Evolutionary conservation across 2,113 vertebrate species (phyloP), one percentile per base, ranked within the genome.

Genomic region (Carlito syrichta): DNA sequence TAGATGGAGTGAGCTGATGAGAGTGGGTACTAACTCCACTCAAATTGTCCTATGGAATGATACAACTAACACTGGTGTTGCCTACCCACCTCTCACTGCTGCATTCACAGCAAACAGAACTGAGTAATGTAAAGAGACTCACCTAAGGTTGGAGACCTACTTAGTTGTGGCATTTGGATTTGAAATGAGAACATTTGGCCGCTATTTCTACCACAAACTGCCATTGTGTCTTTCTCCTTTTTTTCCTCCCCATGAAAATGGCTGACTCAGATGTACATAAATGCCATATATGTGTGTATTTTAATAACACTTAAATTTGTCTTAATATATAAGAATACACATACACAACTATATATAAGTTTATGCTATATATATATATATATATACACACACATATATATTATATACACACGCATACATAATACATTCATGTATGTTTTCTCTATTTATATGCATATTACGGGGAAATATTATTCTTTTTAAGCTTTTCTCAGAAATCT

Each of bases 181-280:
- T 91, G 27, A 79, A 92, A 66, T 56, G 48, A 93, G 54, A 95
- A 85, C 16, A 63, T 58, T 48, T 84, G 54, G 30, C 14, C 94
- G 23, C 6, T 79, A 7, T 71, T 87, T 89, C n/a, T 56, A n/a
- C 13, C 19, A 54, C 3, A 58, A 27, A 68, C 60, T n/a, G 23
- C 14, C 43, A 48, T 8, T 30, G 7, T 7, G 6, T 84, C 16
- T 89, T 30, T 66, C 50, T 68, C 45, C 19, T 92, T 77, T 85
- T 32, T 30, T 92, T 86, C 77, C 30, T 90, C 8, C 30, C 94
- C 27, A 27, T 62, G 86, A 71, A 89, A 85, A 86, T 66, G 17
- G 0, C 32, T 83, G 32, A 69, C 30, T 20, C 25, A 78, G 71
- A 54, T 69, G 6, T 77, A 3, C 17, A 48, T 68, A 76, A 89